Evolutionary conservation across 2,888 invertebrate species (phyloP).

Genomic region (Tachina grossa): DNA sequence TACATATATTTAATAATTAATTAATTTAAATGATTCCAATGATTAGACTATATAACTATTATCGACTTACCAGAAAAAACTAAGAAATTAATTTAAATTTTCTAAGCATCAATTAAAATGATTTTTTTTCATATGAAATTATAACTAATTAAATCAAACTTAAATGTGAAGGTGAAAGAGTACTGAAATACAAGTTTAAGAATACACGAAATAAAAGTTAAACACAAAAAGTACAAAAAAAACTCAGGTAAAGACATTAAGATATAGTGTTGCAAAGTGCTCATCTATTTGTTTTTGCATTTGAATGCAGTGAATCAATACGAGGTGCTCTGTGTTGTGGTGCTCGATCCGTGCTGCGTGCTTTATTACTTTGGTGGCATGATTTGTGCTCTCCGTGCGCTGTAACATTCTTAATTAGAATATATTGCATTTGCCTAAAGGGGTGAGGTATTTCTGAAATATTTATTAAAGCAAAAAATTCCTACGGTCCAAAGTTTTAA

Average conservation of each 20-base stretch:
- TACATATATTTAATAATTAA: background rate
- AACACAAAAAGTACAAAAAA: constrained; percentile 45
- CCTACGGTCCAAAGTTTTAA: too few species aligned
- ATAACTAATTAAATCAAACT: constrained; percentile 40
- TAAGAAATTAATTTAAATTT: constrained; percentile 3
- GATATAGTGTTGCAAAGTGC: constrained; percentile 67
- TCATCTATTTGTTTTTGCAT: constrained; percentile 66
- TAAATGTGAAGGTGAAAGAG: constrained; percentile 29
- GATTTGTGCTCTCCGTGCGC: constrained; percentile 55
- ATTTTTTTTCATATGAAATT: constrained; percentile 21
- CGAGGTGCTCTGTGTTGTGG: constrained; percentile 68
- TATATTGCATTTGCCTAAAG: constrained; percentile 39
- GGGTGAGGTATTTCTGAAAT: background rate
- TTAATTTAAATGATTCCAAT: constrained; percentile 21
- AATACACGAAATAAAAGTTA: constrained; percentile 38
- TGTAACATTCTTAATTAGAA: constrained; percentile 25
- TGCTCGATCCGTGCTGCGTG: constrained; percentile 70
- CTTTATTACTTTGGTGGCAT: constrained; percentile 53
- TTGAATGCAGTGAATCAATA: constrained; percentile 66
- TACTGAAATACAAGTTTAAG: constrained; percentile 22
- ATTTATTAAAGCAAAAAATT: too few species aligned
- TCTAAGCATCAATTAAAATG: background rate
- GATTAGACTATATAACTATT: constrained; percentile 15
- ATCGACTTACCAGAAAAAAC: constrained; percentile 54
- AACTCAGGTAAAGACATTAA: constrained; percentile 51